These are phyloP conservation scores for Anoplophora glabripennis DNA, from an alignment of 1,140 invertebrate species.

Conservation along the genomic window DNA sequence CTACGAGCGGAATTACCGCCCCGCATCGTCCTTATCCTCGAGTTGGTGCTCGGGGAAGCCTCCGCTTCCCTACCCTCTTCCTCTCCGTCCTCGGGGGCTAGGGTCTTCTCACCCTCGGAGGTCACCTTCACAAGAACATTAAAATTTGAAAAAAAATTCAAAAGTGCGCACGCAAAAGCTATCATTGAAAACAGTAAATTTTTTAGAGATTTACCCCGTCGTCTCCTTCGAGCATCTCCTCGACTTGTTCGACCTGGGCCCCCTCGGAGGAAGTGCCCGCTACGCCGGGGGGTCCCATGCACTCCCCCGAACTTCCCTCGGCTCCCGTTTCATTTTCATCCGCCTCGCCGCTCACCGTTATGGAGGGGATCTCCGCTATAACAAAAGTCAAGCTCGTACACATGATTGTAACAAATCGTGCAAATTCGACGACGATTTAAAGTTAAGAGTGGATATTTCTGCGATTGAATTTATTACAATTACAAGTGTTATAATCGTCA, in stretches of 20 bases:
- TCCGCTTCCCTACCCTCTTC: conserved; percentile 70
- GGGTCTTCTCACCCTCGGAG: conserved; percentile 61
- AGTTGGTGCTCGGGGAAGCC: conserved; percentile 60
- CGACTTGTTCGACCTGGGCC: conserved; percentile 25
- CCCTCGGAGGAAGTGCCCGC: conserved; percentile 43
- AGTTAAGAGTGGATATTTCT: too few relatives aligned
- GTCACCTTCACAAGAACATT: conserved; percentile 49
- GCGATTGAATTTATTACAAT: too few relatives aligned
- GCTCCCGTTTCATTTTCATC: conserved; percentile 38
- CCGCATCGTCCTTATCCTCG: conserved; percentile 40
- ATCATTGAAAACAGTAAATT: conserved; percentile 1
- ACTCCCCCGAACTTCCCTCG: conserved; percentile 41
- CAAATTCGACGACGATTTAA: too few relatives aligned
- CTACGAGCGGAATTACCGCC: conserved; percentile 28
- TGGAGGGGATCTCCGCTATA: too few relatives aligned
- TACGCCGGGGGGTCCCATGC: conserved; percentile 41
- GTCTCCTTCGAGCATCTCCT: conserved; percentile 40
- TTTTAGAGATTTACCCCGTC: conserved; percentile 40
- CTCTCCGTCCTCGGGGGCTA: conserved; percentile 53
- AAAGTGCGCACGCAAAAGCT: too few relatives aligned
- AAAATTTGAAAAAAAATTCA: too few relatives aligned
- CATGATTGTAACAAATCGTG: too few relatives aligned
- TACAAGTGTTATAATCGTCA: too few relatives aligned
- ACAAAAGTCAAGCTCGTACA: too few relatives aligned
- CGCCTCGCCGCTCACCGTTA: conserved; percentile 25